Evolutionary conservation across 92 coral and sea anemone species (phyloP), one percentile per base, ranked within the genome.

Genomic region (Ricordea florida): DNA sequence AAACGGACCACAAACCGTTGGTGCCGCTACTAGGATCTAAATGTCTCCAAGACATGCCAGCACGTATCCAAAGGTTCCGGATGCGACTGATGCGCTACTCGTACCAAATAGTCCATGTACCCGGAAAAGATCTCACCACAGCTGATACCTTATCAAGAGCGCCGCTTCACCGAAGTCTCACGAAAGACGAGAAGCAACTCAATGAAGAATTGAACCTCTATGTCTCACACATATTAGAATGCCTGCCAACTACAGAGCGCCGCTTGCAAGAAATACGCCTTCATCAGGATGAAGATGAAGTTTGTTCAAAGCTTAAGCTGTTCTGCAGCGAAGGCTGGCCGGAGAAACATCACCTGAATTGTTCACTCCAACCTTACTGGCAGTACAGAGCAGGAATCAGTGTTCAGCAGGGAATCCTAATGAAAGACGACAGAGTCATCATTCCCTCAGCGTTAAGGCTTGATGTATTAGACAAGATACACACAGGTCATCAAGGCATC

Each of bases 101-200:
- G 13, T 72, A 62, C 75, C 67, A 11, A 20, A 83, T 66, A 64
- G 78, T 65, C 9, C 78, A 74, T 25, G 72, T 73, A 0, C 88
- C 78, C 4, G 78, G 77, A 68, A 66, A 74, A 31, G 89, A 83
- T 35, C 76, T 43, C 83, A 27, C 36, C 35, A 62, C 83, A 44
- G 83, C 83, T 10, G 89, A 76, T 18, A 51, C 83, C 37, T 61
- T 84, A 58, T 76, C 74, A 14, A 76, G 84, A 68, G 89, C 83
- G 5, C 82, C 74, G 15, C 30, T 62, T 6, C 2, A 46, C 23
- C 38, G 67, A 72, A 60, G 60, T 16, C 28, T 72, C 3, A 72
- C 66, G 6, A 25, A 72, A 31, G 83, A 56, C 27, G 66, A 53
- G 46, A 63, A 65, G 29, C 48, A 66, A 45, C 75, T 77, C 30